These are phyloP conservation scores for Corvus cornix DNA, from an alignment of 2,113 vertebrate species.

Conservation along the genomic window DNA sequence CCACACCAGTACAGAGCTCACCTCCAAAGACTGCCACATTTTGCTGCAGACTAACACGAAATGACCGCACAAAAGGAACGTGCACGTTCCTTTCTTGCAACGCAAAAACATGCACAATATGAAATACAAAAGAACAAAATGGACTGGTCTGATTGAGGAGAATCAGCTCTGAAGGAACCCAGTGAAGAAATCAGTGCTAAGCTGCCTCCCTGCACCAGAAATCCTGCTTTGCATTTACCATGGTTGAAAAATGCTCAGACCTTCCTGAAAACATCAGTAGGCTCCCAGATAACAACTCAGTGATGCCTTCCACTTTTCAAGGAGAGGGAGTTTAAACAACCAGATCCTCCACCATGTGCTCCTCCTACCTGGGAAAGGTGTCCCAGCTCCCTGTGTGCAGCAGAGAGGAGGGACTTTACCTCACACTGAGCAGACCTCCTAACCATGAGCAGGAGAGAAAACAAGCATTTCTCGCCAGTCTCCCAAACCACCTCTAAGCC, in stretches of 20 bases:
- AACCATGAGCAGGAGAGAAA: not conserved
- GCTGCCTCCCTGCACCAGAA: not conserved
- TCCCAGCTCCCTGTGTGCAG: not conserved
- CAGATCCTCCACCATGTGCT: not conserved
- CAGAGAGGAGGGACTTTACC: not conserved
- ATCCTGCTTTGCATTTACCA: not conserved
- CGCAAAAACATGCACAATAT: not conserved
- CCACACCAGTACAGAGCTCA: not conserved
- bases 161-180: not conserved
- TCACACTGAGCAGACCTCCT: not conserved
- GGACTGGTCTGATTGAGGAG: not conserved
- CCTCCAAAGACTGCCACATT: not conserved
- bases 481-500: not conserved
- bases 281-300: not conserved
- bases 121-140: not conserved
- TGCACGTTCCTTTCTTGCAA: accelerated
- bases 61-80: not conserved
- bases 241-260: not conserved
- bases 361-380: not conserved
- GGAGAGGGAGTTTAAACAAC: not conserved
- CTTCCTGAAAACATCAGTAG: not conserved
- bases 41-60: not conserved
- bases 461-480: not conserved
- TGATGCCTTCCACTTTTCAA: not conserved
- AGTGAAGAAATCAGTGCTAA: not conserved